These are phyloP conservation scores for Elymnias hypermnestra DNA, from an alignment of 1,140 invertebrate genomes.

Conservation along the genomic window DNA sequence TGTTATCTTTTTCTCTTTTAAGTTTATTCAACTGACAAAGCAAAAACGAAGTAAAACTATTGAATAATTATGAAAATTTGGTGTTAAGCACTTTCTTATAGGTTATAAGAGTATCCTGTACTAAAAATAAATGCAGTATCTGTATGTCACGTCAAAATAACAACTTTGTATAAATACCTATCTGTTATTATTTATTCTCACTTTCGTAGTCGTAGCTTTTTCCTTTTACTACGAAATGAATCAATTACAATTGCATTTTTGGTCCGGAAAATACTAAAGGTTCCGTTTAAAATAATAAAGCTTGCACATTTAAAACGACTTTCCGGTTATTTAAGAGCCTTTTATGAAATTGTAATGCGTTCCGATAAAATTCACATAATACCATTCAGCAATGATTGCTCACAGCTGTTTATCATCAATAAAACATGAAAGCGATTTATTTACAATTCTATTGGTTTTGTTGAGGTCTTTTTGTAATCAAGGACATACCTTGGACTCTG, in stretches of 20 bases:
- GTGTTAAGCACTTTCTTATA: no score
- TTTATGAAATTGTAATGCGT: constrained; percentile 15
- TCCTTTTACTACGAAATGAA: neutral
- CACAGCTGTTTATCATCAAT: constrained; percentile 18
- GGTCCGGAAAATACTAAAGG: constrained; percentile 9
- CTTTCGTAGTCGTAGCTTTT: no score
- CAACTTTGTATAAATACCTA: no score
- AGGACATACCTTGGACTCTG: constrained; percentile 2
- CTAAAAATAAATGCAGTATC: no score
- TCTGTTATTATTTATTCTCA: no score
- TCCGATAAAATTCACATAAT: constrained; percentile 26
- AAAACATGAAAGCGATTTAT: constrained; percentile 12
- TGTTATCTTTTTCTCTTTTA: no score
- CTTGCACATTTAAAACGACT: constrained; percentile 12
- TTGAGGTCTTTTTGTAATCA: constrained; percentile 3
- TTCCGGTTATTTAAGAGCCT: constrained; percentile 16
- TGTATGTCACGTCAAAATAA: no score
- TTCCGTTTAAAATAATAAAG: constrained; percentile 16
- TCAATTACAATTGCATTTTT: neutral
- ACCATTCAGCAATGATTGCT: constrained; percentile 14
- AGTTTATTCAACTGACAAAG: no score
- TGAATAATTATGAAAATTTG: no score
- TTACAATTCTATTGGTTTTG: constrained; percentile 7
- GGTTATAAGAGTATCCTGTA: no score
- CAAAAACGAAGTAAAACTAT: no score